phyloP scores from a whole-genome alignment of 1,140 invertebrate species.

The Sycophaga agraensis region DNA sequence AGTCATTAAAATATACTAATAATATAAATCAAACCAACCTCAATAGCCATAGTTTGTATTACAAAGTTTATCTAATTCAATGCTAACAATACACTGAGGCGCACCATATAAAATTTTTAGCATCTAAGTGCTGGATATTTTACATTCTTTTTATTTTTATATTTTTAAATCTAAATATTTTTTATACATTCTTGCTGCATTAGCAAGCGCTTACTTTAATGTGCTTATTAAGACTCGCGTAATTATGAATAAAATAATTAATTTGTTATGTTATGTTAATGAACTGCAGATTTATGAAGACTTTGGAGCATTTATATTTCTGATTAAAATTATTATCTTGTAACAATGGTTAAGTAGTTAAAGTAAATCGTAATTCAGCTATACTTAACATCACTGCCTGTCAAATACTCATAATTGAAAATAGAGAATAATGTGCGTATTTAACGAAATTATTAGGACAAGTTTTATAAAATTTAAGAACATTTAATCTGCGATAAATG shows the following conservation, averaged over 20 bases:
- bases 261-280: background rate
- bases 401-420: background rate
- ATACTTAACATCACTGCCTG: constrained; percentile 2
- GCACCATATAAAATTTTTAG: constrained; percentile 5
- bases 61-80: background rate
- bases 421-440: background rate
- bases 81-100: background rate
- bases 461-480: background rate
- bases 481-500: background rate
- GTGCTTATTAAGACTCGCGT: background rate
- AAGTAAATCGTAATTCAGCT: background rate
- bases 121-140: constrained; percentile 11
- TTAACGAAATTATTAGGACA: background rate
- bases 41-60: background rate
- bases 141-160: background rate
- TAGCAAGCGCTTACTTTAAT: background rate
- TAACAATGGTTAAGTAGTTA: background rate
- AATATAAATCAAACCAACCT: background rate
- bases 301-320: constrained; percentile 1
- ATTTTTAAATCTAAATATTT: background rate
- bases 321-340: constrained; percentile 1
- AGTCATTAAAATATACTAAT: background rate
- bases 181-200: constrained; percentile 1
- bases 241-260: background rate
- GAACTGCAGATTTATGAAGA: background rate